phyloP scores from a whole-genome alignment of 1,140 invertebrate genomes.

The Druon quercuslanigerum region DNA sequence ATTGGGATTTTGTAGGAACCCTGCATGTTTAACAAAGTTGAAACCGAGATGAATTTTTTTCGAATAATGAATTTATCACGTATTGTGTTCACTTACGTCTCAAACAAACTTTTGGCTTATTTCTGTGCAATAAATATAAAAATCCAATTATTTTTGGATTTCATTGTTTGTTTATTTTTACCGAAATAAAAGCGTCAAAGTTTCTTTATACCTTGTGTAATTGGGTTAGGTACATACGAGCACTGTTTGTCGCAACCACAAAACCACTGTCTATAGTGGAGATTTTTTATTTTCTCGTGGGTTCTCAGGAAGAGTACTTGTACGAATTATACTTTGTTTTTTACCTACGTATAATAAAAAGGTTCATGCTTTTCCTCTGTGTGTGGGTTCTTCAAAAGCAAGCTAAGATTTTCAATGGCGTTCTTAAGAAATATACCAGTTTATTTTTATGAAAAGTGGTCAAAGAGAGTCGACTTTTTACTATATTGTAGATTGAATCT shows the following conservation, averaged over 20 bases:
- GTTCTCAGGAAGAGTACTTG: not conserved
- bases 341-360: slow-evolving; percentile 24
- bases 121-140: no score
- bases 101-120: no score
- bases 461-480: no score
- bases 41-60: no score
- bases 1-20: no score
- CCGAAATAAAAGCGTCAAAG: not conserved
- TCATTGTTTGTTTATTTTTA: not conserved
- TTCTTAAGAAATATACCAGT: no score
- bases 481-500: no score
- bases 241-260: slow-evolving; percentile 1
- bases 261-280: not conserved
- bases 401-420: not conserved
- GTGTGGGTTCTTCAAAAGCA: not conserved
- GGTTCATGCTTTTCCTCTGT: not conserved
- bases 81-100: not conserved
- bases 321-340: slow-evolving; percentile 22
- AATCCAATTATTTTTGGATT: not conserved
- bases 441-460: no score
- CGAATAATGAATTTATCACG: not conserved
- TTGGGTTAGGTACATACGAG: slow-evolving; percentile 14
- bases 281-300: slow-evolving; percentile 16
- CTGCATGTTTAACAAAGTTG: no score
- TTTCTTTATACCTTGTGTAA: slow-evolving; percentile 6